phyloP scores from a whole-genome alignment of 2,113 vertebrate genomes.

The Bos indicus region DNA sequence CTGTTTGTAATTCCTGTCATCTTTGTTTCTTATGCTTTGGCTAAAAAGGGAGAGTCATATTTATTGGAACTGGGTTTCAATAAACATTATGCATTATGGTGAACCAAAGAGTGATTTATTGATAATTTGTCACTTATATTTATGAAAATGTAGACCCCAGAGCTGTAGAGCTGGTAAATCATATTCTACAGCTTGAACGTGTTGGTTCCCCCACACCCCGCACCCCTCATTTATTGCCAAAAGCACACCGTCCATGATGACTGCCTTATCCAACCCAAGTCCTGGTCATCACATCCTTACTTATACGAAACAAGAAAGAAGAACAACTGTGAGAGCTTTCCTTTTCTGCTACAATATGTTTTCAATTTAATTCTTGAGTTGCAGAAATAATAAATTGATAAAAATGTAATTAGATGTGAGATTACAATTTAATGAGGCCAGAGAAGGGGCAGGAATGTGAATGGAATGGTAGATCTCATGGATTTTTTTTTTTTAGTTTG shows the following conservation, averaged over 20 bases:
- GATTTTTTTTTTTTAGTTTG: slow-evolving; percentile 72
- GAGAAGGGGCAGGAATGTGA: slow-evolving; percentile 81
- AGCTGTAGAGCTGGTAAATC: slow-evolving; percentile 83
- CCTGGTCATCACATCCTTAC: slow-evolving; percentile 71
- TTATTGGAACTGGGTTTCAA: slow-evolving; percentile 86
- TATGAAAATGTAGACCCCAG: slow-evolving; percentile 81
- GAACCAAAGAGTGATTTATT: slow-evolving; percentile 84
- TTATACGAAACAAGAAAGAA: slow-evolving; percentile 70
- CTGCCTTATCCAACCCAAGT: slow-evolving; percentile 50
- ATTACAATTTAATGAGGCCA: slow-evolving; percentile 84
- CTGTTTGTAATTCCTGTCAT: slow-evolving; percentile 86
- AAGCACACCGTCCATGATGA: slow-evolving; percentile 61
- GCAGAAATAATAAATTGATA: slow-evolving; percentile 87
- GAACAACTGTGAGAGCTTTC: slow-evolving; percentile 75
- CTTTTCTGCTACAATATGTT: slow-evolving; percentile 80
- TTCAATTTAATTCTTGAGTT: slow-evolving; percentile 82
- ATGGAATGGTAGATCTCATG: slow-evolving; percentile 69
- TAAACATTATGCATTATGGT: slow-evolving; percentile 86
- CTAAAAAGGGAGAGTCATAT: slow-evolving; percentile 83
- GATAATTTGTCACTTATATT: slow-evolving; percentile 87
- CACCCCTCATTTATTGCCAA: slow-evolving; percentile 56
- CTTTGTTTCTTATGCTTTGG: slow-evolving; percentile 83
- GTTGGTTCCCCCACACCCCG: slow-evolving; percentile 28
- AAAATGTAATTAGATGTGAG: slow-evolving; percentile 83
- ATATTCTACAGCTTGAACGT: slow-evolving; percentile 75